Evolutionary conservation across 35 echinoderm and acorn worm genomes (phyloP), one percentile per base, ranked within the genome.

Genomic region (Heliocidaris erythrogramma): DNA sequence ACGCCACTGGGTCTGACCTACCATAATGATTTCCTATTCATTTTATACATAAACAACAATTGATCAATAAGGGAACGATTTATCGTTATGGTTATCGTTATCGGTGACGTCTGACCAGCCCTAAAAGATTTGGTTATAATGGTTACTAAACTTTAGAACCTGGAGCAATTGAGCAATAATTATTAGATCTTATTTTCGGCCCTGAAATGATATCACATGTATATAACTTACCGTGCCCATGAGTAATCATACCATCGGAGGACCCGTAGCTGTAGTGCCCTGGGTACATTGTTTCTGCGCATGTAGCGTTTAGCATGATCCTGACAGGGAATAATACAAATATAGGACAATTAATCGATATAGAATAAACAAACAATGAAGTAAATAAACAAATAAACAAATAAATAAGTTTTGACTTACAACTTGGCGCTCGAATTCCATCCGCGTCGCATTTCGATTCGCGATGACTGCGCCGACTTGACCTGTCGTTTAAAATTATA

Each of bases 241-340:
- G 97, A 95, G 89, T 98, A 97, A 50, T 96, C 94, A 65, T 95
- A 98, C 97, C 97, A 98, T 12, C 96, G 65, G 3, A 94, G 95
- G 21, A 98, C 95, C 17, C 96, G 89, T 60, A 94, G 86, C 88
- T 98, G 97, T 14, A 98, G 95, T 85, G 96, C 95, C 69, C 95
- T 96, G 0, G 97, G 96, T 13, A 98, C 97, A 50, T 97, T 94
- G 86, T 98, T 94, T 30, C 90, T 94, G 13, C 96, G 84, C 96
- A 98, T 97, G 85, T 98, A 98, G n/a, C 96, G 94, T 85, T 98
- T 98, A 27, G 96, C 96, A 90, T 95, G 95, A 47, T 98, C 97
- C 97, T 98, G 60, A 49, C n/a, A n/a, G n/a, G n/a, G n/a, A n/a
- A n/a, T n/a, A n/a, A n/a, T n/a, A n/a, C n/a, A n/a, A n/a, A n/a